These are phyloP conservation scores for Microchrysa polita DNA, from an alignment of 2,888 invertebrate species.

Conservation along the genomic window DNA sequence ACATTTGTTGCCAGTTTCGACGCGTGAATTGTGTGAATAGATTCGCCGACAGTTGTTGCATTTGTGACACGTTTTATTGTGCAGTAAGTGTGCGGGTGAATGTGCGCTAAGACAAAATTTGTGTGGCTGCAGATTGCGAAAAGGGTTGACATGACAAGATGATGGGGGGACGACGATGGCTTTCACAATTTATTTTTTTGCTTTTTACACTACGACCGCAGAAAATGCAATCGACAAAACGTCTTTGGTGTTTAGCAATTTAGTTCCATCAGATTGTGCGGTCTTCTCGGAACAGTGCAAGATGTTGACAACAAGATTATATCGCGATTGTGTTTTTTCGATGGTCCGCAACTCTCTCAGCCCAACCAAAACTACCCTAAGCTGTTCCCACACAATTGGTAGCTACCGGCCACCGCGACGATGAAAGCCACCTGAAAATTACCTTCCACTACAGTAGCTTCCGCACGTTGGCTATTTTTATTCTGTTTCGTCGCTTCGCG, in stretches of 20 bases:
- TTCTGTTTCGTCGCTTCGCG: constrained; percentile 10
- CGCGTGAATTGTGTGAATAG: constrained; percentile 1
- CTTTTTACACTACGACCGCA: too few species aligned
- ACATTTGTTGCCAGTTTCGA: not conserved
- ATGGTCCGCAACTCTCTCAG: too few species aligned
- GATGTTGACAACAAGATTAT: too few species aligned
- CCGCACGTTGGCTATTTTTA: constrained; percentile 21
- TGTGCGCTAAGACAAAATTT: not conserved
- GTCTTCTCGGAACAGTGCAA: too few species aligned
- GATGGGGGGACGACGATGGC: not conserved
- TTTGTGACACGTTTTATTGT: not conserved
- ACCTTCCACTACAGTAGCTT: constrained; percentile 14
- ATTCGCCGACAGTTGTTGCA: not conserved
- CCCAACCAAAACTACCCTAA: too few species aligned
- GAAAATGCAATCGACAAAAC: too few species aligned
- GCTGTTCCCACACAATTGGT: too few species aligned
- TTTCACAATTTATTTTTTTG: not conserved
- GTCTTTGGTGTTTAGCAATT: too few species aligned
- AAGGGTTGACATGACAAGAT: not conserved
- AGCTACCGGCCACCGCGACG: too few species aligned
- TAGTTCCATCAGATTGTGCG: too few species aligned
- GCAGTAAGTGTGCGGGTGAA: constrained; percentile 1
- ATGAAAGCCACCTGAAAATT: constrained; percentile 26
- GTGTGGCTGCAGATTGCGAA: not conserved
- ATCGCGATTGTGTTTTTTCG: too few species aligned